phyloP scores from a whole-genome alignment of 1,140 invertebrate genomes.

The Papilio xuthus region DNA sequence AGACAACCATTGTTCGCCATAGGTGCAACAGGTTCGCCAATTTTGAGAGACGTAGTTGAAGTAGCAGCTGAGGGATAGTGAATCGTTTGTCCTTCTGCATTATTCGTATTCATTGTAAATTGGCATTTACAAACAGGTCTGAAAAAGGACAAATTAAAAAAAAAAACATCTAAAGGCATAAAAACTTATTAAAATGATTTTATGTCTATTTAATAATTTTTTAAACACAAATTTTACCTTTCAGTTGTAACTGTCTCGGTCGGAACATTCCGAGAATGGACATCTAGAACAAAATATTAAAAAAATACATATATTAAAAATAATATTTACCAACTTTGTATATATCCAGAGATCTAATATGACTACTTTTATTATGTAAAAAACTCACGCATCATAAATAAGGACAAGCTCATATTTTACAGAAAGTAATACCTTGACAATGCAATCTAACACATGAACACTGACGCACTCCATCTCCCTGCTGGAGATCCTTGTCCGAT shows the following conservation, averaged over 20 bases:
- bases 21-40: conserved; percentile 42
- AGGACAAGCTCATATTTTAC: not conserved
- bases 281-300: not conserved
- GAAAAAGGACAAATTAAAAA: not conserved
- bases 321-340: no score
- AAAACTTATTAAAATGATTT: no score
- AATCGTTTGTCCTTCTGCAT: conserved; percentile 9
- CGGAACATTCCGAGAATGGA: not conserved
- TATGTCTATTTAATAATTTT: no score
- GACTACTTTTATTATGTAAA: no score
- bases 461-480: not conserved
- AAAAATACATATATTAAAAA: not conserved
- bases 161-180: not conserved
- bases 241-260: not conserved
- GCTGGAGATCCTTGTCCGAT: conserved; percentile 1
- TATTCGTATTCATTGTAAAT: not conserved
- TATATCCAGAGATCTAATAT: no score
- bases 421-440: not conserved
- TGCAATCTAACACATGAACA: not conserved
- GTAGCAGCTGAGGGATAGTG: conserved; percentile 52
- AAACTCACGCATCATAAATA: not conserved
- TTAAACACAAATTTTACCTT: conserved; percentile 15
- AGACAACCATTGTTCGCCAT: conserved; percentile 58
- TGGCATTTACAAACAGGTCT: conserved; percentile 44
- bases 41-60: conserved; percentile 63